A percentile compares a stretch with the other conserved stretches of the same genome.
Evolutionary conservation across 2,888 invertebrate genomes (phyloP).

Genomic region (Ennomos quercinarius): DNA sequence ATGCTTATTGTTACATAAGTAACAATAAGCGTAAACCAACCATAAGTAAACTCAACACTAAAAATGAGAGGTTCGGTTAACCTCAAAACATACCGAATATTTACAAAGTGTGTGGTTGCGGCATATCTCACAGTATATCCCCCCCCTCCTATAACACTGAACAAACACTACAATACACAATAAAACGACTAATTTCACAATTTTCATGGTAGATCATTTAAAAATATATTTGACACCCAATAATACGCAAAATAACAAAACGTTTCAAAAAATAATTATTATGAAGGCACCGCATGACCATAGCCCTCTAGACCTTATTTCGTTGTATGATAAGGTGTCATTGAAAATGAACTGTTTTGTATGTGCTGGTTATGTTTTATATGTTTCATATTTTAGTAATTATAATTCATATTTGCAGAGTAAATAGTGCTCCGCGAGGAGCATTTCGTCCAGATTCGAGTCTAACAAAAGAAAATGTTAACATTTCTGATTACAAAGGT

Average conservation of each 20-base stretch:
- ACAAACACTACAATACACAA: constrained; percentile 49
- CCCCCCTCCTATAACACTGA: constrained; percentile 41
- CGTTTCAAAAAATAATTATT: constrained; percentile 17
- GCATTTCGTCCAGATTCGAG: constrained; percentile 36
- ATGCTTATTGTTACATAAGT: background rate
- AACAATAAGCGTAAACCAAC: constrained; percentile 1
- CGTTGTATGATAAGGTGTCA: constrained; percentile 33
- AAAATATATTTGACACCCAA: constrained; percentile 51
- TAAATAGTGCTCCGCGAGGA: constrained; percentile 49
- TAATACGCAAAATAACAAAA: constrained; percentile 44
- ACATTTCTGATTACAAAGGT: constrained; percentile 19
- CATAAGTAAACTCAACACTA: too few species aligned
- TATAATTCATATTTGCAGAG: constrained; percentile 47
- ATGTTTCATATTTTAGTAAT: constrained; percentile 64
- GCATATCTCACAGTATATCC: constrained; percentile 70
- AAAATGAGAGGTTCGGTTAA: too few species aligned
- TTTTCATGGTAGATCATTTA: constrained; percentile 67
- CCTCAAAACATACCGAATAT: constrained; percentile 56
- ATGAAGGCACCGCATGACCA: constrained; percentile 38
- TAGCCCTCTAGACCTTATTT: constrained; percentile 53
- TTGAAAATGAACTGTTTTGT: constrained; percentile 62
- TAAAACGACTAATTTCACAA: constrained; percentile 68
- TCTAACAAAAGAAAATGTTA: constrained; percentile 44
- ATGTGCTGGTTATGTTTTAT: constrained; percentile 75
- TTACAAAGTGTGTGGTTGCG: constrained; percentile 69